Evolutionary conservation across 2,113 vertebrate genomes (phyloP), one percentile per base, ranked within the genome.

Genomic region (Thryonomys swinderianus): DNA sequence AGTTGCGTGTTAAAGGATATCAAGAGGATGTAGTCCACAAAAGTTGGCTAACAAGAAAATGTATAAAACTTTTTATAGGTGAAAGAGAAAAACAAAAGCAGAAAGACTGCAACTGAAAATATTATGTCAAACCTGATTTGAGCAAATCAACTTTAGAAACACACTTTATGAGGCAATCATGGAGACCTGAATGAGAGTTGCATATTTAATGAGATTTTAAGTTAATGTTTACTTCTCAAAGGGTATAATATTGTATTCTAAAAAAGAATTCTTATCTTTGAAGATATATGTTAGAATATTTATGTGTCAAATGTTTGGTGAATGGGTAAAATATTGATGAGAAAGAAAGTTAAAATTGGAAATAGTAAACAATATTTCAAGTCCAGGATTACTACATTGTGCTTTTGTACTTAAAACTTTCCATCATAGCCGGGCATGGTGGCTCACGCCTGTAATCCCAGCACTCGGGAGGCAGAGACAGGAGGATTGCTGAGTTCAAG

Each of bases 341-440:
- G 21, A 84, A 83, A 88, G 13, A 88, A 85, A 93, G 51, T 61
- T 25, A 91, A 91, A 94, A 85, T n/a, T 78, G 21, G 23, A 59
- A 12, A 76, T 87, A 88, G 27, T 85, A 9, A 3, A 69, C 67
- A 74, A 79, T 87, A 91, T 95, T 37, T 90, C 30, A 85, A 76
- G 16, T 62, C 27, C 4, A 66, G 17, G 12, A 5, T 95, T 51
- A 79, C 2, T 67, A 85, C 59, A 78, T 37, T 81, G 21, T 86
- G 37, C 37, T 90, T 79, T 91, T 90, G 27, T 91, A 45, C 42
- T 66, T 93, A 67, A 93, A 89, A 91, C 30, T 92, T 93, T 32
- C 37, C 30, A 91, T 73, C n/a, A 51, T 62, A 76, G n/a, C n/a
- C n/a, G n/a, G n/a, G n/a, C n/a, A n/a, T n/a, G n/a, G n/a, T n/a